phyloP scores from a whole-genome alignment of 2,797 vertebrate species.

The Austrolebias charrua region DNA sequence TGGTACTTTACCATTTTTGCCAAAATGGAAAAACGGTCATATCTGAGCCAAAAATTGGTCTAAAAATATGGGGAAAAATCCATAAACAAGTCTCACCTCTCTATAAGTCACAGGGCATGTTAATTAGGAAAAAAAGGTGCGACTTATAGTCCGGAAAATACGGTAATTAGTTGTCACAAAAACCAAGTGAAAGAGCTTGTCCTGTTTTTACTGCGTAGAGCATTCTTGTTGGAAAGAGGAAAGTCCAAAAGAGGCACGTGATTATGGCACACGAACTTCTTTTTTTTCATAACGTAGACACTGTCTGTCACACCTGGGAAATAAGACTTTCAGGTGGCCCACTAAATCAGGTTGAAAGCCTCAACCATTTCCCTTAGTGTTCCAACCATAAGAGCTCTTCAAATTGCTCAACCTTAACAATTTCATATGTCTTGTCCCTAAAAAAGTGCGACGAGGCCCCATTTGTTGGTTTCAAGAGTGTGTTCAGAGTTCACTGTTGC shows the following conservation, averaged over 20 bases:
- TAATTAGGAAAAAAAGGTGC: no score
- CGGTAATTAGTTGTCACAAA: conserved; percentile 55
- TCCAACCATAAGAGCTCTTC: conserved; percentile 31
- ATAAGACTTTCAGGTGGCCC: conserved; percentile 55
- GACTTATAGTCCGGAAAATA: no score
- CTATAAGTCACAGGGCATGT: no score
- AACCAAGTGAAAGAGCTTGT: conserved; percentile 52
- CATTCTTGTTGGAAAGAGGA: background rate
- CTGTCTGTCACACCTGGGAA: conserved; percentile 58
- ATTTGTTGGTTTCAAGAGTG: conserved; percentile 37
- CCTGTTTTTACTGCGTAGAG: background rate
- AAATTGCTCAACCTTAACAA: conserved; percentile 30
- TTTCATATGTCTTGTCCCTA: conserved; percentile 39
- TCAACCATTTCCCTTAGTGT: conserved; percentile 34
- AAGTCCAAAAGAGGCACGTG: conserved; percentile 33
- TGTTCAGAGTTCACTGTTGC: conserved; percentile 36
- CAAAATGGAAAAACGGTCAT: no score
- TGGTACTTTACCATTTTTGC: no score
- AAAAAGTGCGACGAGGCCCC: conserved; percentile 37
- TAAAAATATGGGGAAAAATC: no score
- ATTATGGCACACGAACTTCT: conserved; percentile 30
- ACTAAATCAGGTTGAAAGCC: conserved; percentile 25
- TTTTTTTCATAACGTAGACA: conserved; percentile 33
- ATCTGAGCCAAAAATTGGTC: no score
- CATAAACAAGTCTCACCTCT: no score